phyloP scores from a whole-genome alignment of 2,113 vertebrate genomes.

The Litocranius walleri region DNA sequence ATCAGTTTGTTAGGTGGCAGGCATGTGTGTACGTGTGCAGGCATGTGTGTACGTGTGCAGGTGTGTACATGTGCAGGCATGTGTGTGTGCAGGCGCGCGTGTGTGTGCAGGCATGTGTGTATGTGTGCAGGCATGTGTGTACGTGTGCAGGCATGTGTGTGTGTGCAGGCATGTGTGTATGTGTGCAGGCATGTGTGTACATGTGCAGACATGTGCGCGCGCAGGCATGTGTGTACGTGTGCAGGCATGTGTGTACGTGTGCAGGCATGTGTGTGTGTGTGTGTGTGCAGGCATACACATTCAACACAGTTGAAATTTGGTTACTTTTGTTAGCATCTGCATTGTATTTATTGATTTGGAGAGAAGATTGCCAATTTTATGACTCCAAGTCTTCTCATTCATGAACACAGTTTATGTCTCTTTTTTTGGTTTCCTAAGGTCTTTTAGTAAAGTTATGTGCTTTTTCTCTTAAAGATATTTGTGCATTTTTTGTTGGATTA shows the following conservation, averaged over 20 bases:
- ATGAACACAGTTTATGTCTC: background rate
- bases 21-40: background rate
- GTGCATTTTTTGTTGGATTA: background rate
- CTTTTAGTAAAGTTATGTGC: background rate
- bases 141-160: too few relatives aligned
- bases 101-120: background rate
- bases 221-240: background rate
- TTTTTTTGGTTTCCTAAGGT: background rate
- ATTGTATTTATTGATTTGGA: background rate
- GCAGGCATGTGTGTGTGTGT: too few relatives aligned
- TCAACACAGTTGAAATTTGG: background rate
- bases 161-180: fast-evolving
- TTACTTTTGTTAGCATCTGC: background rate
- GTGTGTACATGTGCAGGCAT: background rate
- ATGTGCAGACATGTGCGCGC: too few relatives aligned
- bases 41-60: background rate
- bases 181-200: background rate
- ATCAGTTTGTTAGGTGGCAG: background rate
- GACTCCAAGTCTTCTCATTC: background rate
- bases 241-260: background rate
- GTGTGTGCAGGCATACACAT: background rate
- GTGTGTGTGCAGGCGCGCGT: too few relatives aligned
- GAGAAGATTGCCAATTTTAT: background rate
- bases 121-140: background rate
- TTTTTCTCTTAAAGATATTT: background rate